Base-by-base conservation (phyloP, 1,140 invertebrate genomes). In the Caenorhabditis latens region DNA sequence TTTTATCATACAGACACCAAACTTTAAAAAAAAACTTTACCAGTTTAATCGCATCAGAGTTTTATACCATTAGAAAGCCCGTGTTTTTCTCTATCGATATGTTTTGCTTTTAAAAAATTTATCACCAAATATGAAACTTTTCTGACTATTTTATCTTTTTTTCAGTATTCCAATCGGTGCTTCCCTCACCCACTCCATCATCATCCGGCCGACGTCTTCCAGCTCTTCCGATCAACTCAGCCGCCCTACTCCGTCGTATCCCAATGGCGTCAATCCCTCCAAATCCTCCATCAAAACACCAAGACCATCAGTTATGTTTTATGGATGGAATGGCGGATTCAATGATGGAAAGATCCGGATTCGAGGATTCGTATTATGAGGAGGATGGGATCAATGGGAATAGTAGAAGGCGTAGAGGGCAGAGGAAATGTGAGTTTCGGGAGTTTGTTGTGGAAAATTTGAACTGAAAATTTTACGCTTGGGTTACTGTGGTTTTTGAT, bases 281-380 rank as follows among this genome's bases (percentile, higher is more conserved):
- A 4, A 71, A 71, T 46, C 86, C 86, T 2, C 79, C 55, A 4
- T 48, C 86, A 83, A 83, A 86, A 84, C 5, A 21, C 3, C 83
- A 84, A 42, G 57, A 75, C 32, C 85, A 75, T 88, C 87, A 75
- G 50, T 21, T 88, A 53, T 84, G 86, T 50, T 87, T 87, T 55
- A 75, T 84, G 42, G 83, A 87, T 57, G 82, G 82, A 84, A 87
- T 50, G 61, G 82, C 48, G 19, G 79, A 88, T 84, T 87, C 86
- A 48, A 55, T 84, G 42, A 58, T 83, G 82, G 71, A 85, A 16
- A 40, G 82, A 43, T 84, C 67, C 24, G 85, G 63, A 65, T 86
- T 92, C 53, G 91, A 91, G 71, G 91, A 92, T 24, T 90, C 90
- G 13, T 92, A 92, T 58, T 92, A 92, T 67, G 91, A 92, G 61